Percentiles rank a stretch among this genome's conserved stretches.
These are phyloP conservation scores for Capitulum mitella DNA, from an alignment of 2,888 invertebrate species.

Conservation along the genomic window DNA sequence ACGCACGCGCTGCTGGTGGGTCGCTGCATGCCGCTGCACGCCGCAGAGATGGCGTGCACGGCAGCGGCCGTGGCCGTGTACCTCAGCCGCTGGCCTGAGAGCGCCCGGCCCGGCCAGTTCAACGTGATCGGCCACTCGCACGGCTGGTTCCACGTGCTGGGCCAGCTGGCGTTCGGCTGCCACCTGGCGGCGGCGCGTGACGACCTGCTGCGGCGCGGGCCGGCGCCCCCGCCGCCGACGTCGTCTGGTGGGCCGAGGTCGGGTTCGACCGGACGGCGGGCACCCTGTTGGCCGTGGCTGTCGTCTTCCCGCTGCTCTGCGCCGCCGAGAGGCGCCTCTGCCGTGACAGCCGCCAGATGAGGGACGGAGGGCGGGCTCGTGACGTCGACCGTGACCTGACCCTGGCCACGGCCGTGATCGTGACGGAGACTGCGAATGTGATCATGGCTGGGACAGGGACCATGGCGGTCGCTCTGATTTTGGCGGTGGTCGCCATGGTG, in stretches of 20 bases:
- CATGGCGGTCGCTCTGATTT: too few species aligned
- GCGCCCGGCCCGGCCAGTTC: not conserved
- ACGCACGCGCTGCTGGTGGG: not conserved
- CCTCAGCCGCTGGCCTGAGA: not conserved
- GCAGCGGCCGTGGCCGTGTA: not conserved
- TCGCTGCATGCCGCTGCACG: not conserved
- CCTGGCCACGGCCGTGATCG: too few species aligned
- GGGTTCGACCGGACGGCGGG: not conserved
- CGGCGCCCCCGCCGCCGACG: not conserved
- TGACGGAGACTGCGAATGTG: too few species aligned
- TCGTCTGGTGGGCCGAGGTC: not conserved
- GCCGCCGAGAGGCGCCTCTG: too few species aligned
- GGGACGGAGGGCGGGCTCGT: too few species aligned
- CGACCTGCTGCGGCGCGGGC: not conserved
- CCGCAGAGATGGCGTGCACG: not conserved
- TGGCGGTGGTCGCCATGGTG: too few species aligned
- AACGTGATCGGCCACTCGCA: constrained; percentile 1
- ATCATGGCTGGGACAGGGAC: too few species aligned
- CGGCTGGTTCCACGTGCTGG: not conserved
- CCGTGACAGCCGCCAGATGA: too few species aligned
- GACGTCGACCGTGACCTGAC: too few species aligned
- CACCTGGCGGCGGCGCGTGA: not conserved
- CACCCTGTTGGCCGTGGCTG: not conserved
- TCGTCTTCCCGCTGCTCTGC: not conserved
- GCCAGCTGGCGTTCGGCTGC: not conserved